Evolutionary conservation across 2,113 vertebrate genomes (phyloP), one percentile per base, ranked within the genome.

Genomic region (Panurus biarmicus): DNA sequence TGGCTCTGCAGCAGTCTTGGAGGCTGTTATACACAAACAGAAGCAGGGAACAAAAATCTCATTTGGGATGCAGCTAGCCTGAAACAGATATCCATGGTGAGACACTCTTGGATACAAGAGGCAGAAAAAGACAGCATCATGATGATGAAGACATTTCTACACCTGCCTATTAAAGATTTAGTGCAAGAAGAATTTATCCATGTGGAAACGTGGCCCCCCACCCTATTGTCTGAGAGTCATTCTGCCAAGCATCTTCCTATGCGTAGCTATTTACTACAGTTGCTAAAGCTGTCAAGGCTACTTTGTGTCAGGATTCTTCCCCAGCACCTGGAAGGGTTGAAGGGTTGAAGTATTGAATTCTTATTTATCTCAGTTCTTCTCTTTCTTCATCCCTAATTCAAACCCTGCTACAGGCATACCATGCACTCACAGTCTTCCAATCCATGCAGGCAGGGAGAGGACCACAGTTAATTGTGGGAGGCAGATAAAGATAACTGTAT

Each of bases 21-120:
- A 95, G 56, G 35, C 78, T 90, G 71, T 79, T 74, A 79, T 29
- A 96, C 83, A 80, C 72, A 94, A 95, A 94, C 71, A 91, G 94
- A 79, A 95, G 71, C 60, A 64, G 75, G 67, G 78, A 95, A 93
- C 48, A 94, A 73, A 96, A 85, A 26, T 83, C 64, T 85, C 67
- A 77, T 89, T 87, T 93, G 85, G 78, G 75, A 87, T 67, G 51
- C 71, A 94, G 58, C 48, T 87, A 54, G 62, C 38, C 84, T 69
- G 78, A 62, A 90, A 84, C 42, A 66, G 61, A 83, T 54, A 91
- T 29, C 51, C 48, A 11, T 56, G 50, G 25, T 56, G 82, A 87
- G 75, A 85, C 28, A 12, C 22, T 71, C 58, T 35, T 75, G 78
- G 47, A 67, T 6, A 66, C 64, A 88, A 71, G 51, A 62, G 44